Evolutionary conservation across 2,797 vertebrate genomes (phyloP).

Genomic region (Chelidonichthys spinosus): DNA sequence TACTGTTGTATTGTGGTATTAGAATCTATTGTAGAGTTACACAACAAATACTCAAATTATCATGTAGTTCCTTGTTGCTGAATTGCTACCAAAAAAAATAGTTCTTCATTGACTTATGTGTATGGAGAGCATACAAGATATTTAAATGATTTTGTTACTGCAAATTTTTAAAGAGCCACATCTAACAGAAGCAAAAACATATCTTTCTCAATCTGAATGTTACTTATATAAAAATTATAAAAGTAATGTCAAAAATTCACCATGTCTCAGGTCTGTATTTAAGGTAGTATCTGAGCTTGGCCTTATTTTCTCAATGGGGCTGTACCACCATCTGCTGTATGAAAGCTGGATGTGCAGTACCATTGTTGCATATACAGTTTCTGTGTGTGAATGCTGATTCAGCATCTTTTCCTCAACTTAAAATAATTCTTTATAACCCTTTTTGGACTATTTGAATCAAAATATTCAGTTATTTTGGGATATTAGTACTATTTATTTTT

Average conservation of each 20-base stretch:
- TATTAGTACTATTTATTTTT: background rate
- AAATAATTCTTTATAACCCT: too few relatives aligned
- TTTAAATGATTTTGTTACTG: background rate
- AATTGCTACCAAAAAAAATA: background rate
- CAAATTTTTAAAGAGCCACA: background rate
- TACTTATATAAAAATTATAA: background rate
- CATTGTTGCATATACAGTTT: background rate
- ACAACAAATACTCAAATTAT: background rate
- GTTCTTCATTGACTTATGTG: background rate
- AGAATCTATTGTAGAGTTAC: background rate
- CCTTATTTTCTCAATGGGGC: background rate
- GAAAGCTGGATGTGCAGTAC: constrained; percentile 15
- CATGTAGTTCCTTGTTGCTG: too few relatives aligned
- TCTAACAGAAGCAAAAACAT: background rate
- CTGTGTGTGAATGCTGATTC: background rate
- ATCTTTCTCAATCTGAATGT: background rate
- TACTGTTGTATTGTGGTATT: background rate
- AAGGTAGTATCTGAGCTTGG: background rate
- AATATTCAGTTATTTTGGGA: background rate
- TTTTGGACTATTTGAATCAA: too few relatives aligned
- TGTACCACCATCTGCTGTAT: constrained; percentile 66
- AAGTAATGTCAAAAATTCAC: background rate
- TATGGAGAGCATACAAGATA: background rate
- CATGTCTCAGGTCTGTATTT: background rate
- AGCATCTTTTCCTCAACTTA: too few relatives aligned